A percentile compares a stretch with the other conserved stretches of the same genome.
These are phyloP conservation scores for Glyptemys insculpta DNA, from an alignment of 2,797 vertebrate species.

Conservation along the genomic window DNA sequence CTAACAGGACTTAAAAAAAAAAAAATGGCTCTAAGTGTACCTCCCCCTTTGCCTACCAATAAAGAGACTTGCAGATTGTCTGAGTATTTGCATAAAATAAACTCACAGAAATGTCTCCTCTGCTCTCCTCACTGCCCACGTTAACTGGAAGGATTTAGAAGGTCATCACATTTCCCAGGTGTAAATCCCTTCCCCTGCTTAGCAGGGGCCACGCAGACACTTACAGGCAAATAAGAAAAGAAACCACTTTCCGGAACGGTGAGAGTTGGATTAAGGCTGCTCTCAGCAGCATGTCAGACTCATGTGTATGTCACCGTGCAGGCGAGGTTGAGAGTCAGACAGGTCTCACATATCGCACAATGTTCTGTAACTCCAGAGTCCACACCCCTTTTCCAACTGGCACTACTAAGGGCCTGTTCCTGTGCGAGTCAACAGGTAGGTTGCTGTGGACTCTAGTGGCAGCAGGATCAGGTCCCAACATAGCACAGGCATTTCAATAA, in stretches of 20 bases:
- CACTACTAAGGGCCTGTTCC: not conserved
- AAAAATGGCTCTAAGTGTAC: not conserved
- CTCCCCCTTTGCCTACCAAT: not conserved
- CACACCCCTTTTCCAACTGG: not conserved
- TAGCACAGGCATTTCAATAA: fast-evolving
- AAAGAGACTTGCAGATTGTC: not conserved
- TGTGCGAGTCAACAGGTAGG: not conserved
- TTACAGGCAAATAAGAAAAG: not conserved
- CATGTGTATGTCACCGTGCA: not conserved
- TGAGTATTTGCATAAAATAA: not conserved
- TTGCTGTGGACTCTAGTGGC: not conserved
- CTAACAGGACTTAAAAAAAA: not conserved
- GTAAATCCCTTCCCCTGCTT: not conserved
- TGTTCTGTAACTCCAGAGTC: not conserved
- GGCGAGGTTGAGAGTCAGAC: too few species aligned
- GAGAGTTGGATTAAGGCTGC: not conserved
- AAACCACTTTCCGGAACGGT: not conserved
- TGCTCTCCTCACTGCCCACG: not conserved
- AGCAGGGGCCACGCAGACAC: not conserved
- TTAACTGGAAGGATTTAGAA: not conserved
- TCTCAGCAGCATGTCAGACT: fast-evolving
- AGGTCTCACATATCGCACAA: fast-evolving
- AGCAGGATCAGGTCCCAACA: not conserved
- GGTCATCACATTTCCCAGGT: not conserved
- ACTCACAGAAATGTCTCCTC: not conserved